phyloP scores from a whole-genome alignment of 2,113 vertebrate species.

The Takifugu flavidus region DNA sequence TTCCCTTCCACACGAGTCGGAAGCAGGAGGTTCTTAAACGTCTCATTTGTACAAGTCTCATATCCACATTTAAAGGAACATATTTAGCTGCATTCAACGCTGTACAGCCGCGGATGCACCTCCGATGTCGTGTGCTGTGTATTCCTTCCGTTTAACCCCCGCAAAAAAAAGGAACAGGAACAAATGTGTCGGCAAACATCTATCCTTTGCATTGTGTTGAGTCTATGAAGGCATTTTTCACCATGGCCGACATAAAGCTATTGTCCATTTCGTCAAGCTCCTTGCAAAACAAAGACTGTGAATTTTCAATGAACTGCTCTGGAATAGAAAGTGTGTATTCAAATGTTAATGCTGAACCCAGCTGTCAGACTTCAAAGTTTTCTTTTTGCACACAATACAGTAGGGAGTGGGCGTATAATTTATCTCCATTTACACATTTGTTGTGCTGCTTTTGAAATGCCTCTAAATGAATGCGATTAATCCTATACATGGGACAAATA shows the following conservation, averaged over 20 bases:
- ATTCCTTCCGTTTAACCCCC: slow-evolving; percentile 64
- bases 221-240: slow-evolving; percentile 57
- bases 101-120: slow-evolving; percentile 53
- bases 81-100: slow-evolving; percentile 47
- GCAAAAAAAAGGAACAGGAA: slow-evolving; percentile 59
- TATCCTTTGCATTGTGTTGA: slow-evolving; percentile 42
- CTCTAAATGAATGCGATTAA: slow-evolving; percentile 44
- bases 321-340: slow-evolving; percentile 55
- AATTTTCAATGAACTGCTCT: slow-evolving; percentile 46
- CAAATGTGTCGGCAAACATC: slow-evolving; percentile 50
- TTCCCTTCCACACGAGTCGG: slow-evolving; percentile 14
- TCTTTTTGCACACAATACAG: slow-evolving; percentile 44
- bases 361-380: slow-evolving; percentile 58
- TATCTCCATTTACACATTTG: slow-evolving; percentile 41
- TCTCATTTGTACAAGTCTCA: slow-evolving; percentile 40
- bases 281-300: slow-evolving; percentile 52
- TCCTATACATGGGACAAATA: slow-evolving; percentile 41
- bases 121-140: slow-evolving; percentile 50
- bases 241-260: slow-evolving; percentile 51
- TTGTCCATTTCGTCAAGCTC: slow-evolving; percentile 60
- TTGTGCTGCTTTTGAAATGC: slow-evolving; percentile 32
- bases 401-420: slow-evolving; percentile 40
- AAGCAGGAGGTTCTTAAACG: slow-evolving; percentile 44
- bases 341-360: slow-evolving; percentile 65
- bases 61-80: slow-evolving; percentile 44